Evolutionary conservation across 2,888 invertebrate species (phyloP).

Genomic region (Conomelus anceps): DNA sequence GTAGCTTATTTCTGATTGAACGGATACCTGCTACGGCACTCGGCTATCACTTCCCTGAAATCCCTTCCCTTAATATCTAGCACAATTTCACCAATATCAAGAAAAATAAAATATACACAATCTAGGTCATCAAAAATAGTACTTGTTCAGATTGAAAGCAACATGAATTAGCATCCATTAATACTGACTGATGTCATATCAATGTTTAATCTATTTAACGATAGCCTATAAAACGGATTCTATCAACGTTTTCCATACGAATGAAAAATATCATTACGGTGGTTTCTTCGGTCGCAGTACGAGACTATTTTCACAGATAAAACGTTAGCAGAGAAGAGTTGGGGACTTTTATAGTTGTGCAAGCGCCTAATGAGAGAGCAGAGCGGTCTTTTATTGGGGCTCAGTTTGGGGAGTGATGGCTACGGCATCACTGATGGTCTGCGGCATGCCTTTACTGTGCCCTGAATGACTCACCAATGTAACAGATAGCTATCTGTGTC

Average conservation of each 20-base stretch:
- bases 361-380: not conserved
- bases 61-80: too few species aligned
- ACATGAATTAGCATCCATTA: too few species aligned
- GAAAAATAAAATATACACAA: too few species aligned
- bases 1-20: too few species aligned
- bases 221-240: too few species aligned
- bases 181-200: too few species aligned
- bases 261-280: not conserved
- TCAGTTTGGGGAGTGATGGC: not conserved
- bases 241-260: not conserved
- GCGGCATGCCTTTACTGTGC: not conserved
- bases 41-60: too few species aligned
- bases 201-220: too few species aligned
- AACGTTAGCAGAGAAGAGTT: not conserved
- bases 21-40: too few species aligned
- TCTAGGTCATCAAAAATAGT: too few species aligned
- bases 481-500: not conserved
- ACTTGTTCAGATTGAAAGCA: too few species aligned
- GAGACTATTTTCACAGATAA: not conserved
- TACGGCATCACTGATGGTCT: not conserved
- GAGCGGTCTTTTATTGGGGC: not conserved
- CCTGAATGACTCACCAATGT: not conserved
- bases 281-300: not conserved
- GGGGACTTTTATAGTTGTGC: not conserved
- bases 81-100: too few species aligned